Percentiles rank a stretch among this genome's conserved stretches.
phyloP scores from a whole-genome alignment of 2,113 vertebrate genomes.

The Zosterops borbonicus region DNA sequence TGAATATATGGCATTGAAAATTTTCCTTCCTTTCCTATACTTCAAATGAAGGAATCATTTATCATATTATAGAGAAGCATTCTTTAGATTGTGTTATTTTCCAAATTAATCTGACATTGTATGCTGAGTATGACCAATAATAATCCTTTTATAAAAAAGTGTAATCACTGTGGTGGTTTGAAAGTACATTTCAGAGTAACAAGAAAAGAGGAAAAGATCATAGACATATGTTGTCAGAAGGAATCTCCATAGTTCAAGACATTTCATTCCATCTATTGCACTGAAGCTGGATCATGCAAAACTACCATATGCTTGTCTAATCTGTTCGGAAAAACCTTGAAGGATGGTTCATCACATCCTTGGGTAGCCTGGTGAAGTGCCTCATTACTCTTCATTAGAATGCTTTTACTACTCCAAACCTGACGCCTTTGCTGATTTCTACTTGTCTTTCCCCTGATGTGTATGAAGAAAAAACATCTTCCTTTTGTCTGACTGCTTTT shows the following conservation, averaged over 20 bases:
- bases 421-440: background rate
- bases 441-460: background rate
- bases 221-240: background rate
- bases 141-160: background rate
- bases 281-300: background rate
- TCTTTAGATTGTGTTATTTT: background rate
- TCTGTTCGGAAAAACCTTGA: conserved; percentile 27
- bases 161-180: background rate
- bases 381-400: conserved; percentile 59
- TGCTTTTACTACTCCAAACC: background rate
- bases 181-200: background rate
- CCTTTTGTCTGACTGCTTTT: background rate
- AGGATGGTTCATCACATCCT: conserved; percentile 32
- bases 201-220: background rate
- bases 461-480: background rate
- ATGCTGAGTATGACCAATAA: background rate
- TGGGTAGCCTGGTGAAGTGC: conserved; percentile 15
- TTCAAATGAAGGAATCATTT: background rate
- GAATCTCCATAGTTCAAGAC: background rate
- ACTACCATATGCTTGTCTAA: conserved; percentile 36
- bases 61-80: background rate
- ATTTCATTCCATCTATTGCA: background rate
- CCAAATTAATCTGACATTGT: background rate
- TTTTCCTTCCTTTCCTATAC: background rate
- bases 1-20: background rate